Conservation (phyloP, 1,140 invertebrate genomes). For the Drosophila fuyamai region DNA sequence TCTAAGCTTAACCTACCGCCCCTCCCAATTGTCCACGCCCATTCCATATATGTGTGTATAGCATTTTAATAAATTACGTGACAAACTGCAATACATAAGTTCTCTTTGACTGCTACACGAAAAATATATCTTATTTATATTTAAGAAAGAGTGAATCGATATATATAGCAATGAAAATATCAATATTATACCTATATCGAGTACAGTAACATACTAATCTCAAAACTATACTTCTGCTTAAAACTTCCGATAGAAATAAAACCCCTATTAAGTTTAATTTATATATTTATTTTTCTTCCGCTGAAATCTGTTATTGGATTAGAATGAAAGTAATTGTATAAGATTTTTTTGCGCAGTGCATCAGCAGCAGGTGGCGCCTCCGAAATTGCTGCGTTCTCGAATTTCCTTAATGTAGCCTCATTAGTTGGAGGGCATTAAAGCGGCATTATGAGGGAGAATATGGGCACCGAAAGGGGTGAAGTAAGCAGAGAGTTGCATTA, state of each 20-base stretch:
- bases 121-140: not conserved
- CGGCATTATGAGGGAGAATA: conserved; percentile 57
- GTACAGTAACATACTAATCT: no score
- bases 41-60: conserved; percentile 40
- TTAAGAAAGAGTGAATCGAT: no score
- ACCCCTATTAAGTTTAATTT: no score
- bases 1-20: conserved; percentile 27
- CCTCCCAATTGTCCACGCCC: conserved; percentile 8
- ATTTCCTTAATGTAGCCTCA: conserved; percentile 80
- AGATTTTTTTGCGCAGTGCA: not conserved
- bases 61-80: conserved; percentile 83
- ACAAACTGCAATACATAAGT: conserved; percentile 67
- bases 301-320: no score
- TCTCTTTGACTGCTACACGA: conserved; percentile 7
- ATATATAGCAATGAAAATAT: no score
- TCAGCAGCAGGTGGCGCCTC: conserved; percentile 64
- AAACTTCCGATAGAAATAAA: no score
- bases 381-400: conserved; percentile 57
- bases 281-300: no score
- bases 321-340: no score
- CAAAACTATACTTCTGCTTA: no score
- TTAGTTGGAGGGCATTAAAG: conserved; percentile 77
- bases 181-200: no score
- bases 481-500: conserved; percentile 19
- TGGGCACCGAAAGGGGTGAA: conserved; percentile 10